Conservation (phyloP, 2,113 vertebrate genomes). For the Lynx canadensis region DNA sequence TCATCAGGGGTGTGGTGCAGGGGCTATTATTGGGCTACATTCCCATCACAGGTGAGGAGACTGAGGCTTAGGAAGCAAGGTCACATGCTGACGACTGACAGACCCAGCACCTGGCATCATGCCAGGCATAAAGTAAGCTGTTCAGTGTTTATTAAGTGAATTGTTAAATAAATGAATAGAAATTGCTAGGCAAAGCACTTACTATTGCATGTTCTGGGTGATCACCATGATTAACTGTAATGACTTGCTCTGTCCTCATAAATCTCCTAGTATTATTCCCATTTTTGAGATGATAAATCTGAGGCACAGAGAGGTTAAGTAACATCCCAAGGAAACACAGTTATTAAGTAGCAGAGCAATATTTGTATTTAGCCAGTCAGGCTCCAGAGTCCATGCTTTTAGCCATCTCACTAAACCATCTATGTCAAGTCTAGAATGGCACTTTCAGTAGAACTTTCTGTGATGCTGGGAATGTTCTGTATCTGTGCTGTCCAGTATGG, state of each 20-base stretch:
- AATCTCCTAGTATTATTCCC: background rate
- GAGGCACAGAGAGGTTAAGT: background rate
- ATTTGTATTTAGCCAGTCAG: background rate
- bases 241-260: background rate
- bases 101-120: background rate
- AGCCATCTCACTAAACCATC: background rate
- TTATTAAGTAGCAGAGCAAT: accelerated
- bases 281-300: background rate
- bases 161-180: conserved; percentile 12
- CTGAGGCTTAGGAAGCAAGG: background rate
- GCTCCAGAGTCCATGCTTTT: background rate
- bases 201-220: background rate
- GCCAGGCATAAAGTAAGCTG: background rate
- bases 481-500: no score
- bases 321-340: background rate
- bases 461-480: background rate
- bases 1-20: background rate
- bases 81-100: background rate
- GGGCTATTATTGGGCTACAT: no score
- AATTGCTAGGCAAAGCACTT: background rate
- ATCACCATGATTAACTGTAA: background rate
- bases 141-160: background rate
- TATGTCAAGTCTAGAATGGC: accelerated
- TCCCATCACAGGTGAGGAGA: background rate
- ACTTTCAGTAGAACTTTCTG: background rate